A percentile compares a stretch with the other conserved stretches of the same genome.
Evolutionary conservation across 2,888 invertebrate species (phyloP).

Genomic region (Ectemnius continuus): DNA sequence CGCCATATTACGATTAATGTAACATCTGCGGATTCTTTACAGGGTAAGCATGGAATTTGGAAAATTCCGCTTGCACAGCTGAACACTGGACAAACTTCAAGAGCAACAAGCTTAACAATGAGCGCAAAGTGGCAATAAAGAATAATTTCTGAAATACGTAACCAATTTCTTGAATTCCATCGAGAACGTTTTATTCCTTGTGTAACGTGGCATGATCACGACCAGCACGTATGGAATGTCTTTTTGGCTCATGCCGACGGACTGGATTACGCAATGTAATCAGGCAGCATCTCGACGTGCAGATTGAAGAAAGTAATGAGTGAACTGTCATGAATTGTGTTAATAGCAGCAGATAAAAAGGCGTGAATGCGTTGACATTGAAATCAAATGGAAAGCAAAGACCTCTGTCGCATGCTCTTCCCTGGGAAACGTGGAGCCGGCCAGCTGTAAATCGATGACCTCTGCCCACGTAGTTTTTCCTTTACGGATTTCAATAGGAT

Average conservation of each 20-base stretch:
- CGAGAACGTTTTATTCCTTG: not conserved
- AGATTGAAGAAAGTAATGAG: not conserved
- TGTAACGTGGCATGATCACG: not conserved
- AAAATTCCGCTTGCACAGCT: no score
- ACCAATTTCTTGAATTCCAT: no score
- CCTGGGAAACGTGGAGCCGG: no score
- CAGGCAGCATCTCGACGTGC: not conserved
- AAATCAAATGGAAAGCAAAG: no score
- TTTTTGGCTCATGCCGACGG: not conserved
- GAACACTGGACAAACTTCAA: no score
- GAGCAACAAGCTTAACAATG: no score
- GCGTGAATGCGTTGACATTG: not conserved
- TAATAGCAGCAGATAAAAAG: not conserved
- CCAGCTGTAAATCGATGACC: not conserved
- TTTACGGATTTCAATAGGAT: not conserved
- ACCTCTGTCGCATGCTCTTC: no score
- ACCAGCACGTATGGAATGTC: not conserved
- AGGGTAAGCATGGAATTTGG: no score
- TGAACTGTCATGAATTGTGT: not conserved
- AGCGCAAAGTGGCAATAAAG: no score
- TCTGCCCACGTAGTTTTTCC: slow-evolving; percentile 3
- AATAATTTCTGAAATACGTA: no score
- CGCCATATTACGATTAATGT: no score
- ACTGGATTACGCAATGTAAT: slow-evolving; percentile 7
- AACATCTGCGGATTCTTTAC: no score